Base-by-base conservation (phyloP, 1,140 invertebrate genomes). In the Lordiphosa collinella region DNA sequence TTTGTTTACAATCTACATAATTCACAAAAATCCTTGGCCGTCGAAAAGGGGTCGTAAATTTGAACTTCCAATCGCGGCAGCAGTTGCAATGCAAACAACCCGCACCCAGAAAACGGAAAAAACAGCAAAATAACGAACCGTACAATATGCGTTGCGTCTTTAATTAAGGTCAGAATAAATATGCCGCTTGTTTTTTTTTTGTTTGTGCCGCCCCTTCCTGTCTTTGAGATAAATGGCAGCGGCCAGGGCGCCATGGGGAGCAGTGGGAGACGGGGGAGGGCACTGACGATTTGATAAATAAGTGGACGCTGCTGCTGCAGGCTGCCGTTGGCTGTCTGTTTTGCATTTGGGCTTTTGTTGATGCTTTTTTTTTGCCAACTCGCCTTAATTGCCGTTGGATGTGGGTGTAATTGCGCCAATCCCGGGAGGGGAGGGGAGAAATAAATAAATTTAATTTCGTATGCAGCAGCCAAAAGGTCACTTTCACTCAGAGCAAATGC, bases 141-240 rank as follows among this genome's bases (percentile, higher is more conserved):
- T 43, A 57, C 67, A 71, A 71, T 71, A 71, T 71, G 41, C 41
- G 41, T 29, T 44, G 67, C 67, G 58, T 63, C 58, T 67, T 72
- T 72, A 72, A 72, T 72, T 72, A 72, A 72, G 68, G 68, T 72
- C 68, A 72, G 54, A 72, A 68, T 72, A 63, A 63, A 72, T 68
- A 63, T 63, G 48, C 58, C 31, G 50, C 60, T 34, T 47, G 43
- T 47, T 47, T 52, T 53, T 65, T 18, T 50, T 29, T 52, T 38
- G 16, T 51, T 31, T 8, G 10, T 31, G 67, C 62, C 49, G 52
- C 46, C 43, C 31, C 41, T 38, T 59, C 25, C 32, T 72, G 68
- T 59, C 64, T 63, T 68, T 67, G 67, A 57, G 58, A 67, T 71
- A 71, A 71, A 67, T 71, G 52, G 58, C 48, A 52, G 63, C 12